A percentile compares a stretch with the other conserved stretches of the same genome.
phyloP scores from a whole-genome alignment of 2,797 vertebrate species.

The Platalea minor region DNA sequence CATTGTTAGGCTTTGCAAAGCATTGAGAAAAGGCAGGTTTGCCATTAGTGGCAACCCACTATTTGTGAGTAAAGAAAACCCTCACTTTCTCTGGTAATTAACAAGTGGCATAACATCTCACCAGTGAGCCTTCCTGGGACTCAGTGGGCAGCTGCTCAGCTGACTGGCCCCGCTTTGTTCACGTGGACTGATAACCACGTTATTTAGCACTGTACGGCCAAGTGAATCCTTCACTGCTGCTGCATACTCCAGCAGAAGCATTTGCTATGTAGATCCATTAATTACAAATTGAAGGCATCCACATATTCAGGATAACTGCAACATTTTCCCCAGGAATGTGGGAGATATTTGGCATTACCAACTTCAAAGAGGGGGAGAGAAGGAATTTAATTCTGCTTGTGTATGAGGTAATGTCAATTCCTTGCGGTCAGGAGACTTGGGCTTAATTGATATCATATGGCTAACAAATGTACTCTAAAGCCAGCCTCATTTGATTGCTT shows the following conservation, averaged over 20 bases:
- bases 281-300: constrained; percentile 22
- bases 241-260: neutral
- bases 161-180: accelerated
- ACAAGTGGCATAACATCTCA: neutral
- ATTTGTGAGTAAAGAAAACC: neutral
- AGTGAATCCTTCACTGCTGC: neutral
- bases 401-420: constrained; percentile 68
- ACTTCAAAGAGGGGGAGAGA: constrained; percentile 44
- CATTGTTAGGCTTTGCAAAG: neutral
- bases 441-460: constrained; percentile 69
- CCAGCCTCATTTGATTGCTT: constrained; percentile 39
- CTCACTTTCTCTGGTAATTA: neutral
- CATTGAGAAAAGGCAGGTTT: neutral
- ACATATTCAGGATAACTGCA: neutral
- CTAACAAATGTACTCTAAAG: constrained; percentile 30
- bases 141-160: neutral
- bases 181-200: neutral
- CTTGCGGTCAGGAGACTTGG: constrained; percentile 39
- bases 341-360: constrained; percentile 31
- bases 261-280: neutral
- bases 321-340: constrained; percentile 24
- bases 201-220: neutral
- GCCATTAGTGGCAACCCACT: neutral
- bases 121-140: neutral
- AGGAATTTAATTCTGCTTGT: constrained; percentile 28